Evolutionary conservation across 2,888 invertebrate genomes (phyloP).

Genomic region (Dynastes grantii): DNA sequence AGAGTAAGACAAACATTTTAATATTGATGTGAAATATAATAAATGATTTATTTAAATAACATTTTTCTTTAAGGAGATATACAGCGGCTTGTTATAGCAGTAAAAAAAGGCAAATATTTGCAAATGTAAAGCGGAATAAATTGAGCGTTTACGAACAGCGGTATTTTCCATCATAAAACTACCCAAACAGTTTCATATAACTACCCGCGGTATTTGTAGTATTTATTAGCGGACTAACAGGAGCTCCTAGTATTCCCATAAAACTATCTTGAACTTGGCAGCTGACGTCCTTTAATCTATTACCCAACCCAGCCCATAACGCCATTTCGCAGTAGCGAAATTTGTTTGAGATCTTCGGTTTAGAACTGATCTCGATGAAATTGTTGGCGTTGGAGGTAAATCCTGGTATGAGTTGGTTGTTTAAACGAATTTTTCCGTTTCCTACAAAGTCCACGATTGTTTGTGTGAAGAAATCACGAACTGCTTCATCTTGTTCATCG

Average conservation of each 20-base stretch:
- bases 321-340: slow-evolving; percentile 80
- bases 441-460: slow-evolving; percentile 81
- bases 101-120: too few species aligned
- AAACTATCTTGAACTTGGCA: slow-evolving; percentile 68
- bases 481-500: slow-evolving; percentile 75
- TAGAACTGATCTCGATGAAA: slow-evolving; percentile 74
- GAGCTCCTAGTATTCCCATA: slow-evolving; percentile 2
- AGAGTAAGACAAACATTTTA: too few species aligned
- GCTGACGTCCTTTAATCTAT: slow-evolving; percentile 73
- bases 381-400: slow-evolving; percentile 70
- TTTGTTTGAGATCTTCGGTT: slow-evolving; percentile 70
- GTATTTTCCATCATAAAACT: too few species aligned
- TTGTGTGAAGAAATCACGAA: slow-evolving; percentile 78
- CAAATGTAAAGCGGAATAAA: too few species aligned
- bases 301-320: slow-evolving; percentile 77
- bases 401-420: slow-evolving; percentile 67
- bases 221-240: slow-evolving; percentile 14
- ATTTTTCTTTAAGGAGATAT: too few species aligned
- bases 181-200: too few species aligned
- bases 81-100: too few species aligned
- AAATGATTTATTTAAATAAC: too few species aligned
- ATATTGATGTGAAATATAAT: too few species aligned
- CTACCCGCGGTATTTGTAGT: background rate
- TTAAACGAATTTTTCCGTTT: slow-evolving; percentile 68
- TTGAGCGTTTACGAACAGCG: too few species aligned